A percentile compares a stretch with the other conserved stretches of the same genome.
Conservation (phyloP, 2,888 invertebrate genomes). For the Gasteruption jaculator region DNA sequence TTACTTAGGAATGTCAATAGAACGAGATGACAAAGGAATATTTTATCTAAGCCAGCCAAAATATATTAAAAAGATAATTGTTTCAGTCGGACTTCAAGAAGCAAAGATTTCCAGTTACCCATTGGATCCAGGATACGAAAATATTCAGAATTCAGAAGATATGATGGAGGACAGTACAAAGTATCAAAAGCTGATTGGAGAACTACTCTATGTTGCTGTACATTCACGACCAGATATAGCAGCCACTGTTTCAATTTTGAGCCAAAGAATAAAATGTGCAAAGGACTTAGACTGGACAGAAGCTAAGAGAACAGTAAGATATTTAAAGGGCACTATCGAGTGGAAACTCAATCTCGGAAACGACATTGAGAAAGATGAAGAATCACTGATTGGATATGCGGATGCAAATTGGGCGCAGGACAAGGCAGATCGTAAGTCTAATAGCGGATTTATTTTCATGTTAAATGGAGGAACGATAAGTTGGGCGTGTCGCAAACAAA, state of each 20-base stretch:
- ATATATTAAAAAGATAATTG: slow-evolving; percentile 18
- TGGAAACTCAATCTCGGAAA: slow-evolving; percentile 18
- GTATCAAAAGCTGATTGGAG: slow-evolving; percentile 25
- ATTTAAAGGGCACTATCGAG: slow-evolving; percentile 25
- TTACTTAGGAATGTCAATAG: slow-evolving; percentile 16
- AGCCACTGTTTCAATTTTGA: slow-evolving; percentile 28
- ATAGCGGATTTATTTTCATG: slow-evolving; percentile 33
- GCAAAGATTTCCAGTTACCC: slow-evolving; percentile 20
- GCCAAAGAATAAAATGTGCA: slow-evolving; percentile 30
- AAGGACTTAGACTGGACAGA: slow-evolving; percentile 30
- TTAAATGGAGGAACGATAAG: slow-evolving; percentile 25
- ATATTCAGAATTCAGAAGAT: background rate
- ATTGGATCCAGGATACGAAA: slow-evolving; percentile 21
- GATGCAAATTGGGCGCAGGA: slow-evolving; percentile 42
- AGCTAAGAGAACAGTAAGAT: slow-evolving; percentile 29
- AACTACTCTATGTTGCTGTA: slow-evolving; percentile 24
- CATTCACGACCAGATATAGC: slow-evolving; percentile 32
- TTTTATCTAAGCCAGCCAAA: slow-evolving; percentile 9
- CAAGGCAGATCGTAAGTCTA: slow-evolving; percentile 31
- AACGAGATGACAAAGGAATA: slow-evolving; percentile 8
- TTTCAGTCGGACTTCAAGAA: slow-evolving; percentile 17
- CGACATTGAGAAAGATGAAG: slow-evolving; percentile 12
- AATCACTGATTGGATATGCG: slow-evolving; percentile 28
- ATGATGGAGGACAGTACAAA: slow-evolving; percentile 12
- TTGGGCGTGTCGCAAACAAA: slow-evolving; percentile 35